Percentiles rank a stretch among this genome's conserved stretches.
These are phyloP conservation scores for Cynaeus angustus DNA, from an alignment of 2,888 invertebrate species.

Conservation along the genomic window DNA sequence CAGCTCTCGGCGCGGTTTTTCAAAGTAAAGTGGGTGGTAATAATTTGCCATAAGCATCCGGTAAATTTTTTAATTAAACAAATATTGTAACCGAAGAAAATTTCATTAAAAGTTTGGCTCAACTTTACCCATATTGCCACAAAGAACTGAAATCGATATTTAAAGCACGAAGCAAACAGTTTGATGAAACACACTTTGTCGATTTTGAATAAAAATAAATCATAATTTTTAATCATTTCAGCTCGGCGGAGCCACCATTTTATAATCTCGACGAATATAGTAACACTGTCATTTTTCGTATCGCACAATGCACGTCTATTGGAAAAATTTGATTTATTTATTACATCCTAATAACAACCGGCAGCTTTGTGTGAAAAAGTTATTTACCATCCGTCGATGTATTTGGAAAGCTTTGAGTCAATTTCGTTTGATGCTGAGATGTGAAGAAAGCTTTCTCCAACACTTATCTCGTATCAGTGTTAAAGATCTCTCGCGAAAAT, in stretches of 20 bases:
- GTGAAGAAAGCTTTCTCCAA: conserved; percentile 5
- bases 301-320: too few relatives aligned
- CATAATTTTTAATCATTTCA: too few relatives aligned
- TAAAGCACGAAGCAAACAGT: background rate
- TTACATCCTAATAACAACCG: conserved; percentile 18
- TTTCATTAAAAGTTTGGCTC: conserved; percentile 23
- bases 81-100: conserved; percentile 23
- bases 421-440: conserved; percentile 34
- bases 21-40: conserved; percentile 14
- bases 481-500: conserved; percentile 2
- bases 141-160: conserved; percentile 17
- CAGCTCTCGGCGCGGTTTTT: background rate
- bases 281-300: too few relatives aligned
- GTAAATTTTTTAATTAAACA: conserved; percentile 27
- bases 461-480: conserved; percentile 8
- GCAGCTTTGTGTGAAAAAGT: conserved; percentile 29
- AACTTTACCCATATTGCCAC: conserved; percentile 13
- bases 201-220: background rate
- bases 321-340: conserved; percentile 37
- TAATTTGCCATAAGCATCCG: conserved; percentile 7
- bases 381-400: conserved; percentile 21
- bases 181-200: background rate
- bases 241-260: too few relatives aligned
- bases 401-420: conserved; percentile 25
- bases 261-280: too few relatives aligned